Base-by-base conservation (phyloP, 2,113 vertebrate species). In the Atherinomorus stipes region DNA sequence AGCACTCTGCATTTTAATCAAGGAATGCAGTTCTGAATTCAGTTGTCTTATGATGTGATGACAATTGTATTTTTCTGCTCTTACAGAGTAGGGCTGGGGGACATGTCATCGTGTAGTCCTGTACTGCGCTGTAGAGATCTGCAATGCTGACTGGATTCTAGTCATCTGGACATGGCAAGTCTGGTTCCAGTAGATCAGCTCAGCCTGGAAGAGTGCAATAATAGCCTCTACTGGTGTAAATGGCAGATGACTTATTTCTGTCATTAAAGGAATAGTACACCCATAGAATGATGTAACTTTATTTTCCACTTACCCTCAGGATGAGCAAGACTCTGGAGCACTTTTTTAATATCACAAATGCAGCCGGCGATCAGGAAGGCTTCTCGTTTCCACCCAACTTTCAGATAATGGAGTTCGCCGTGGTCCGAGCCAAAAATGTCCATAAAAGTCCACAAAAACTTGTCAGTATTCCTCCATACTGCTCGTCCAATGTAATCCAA, bases 1-100 rank as follows among this genome's bases (percentile, higher is more conserved):
- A 64, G 70, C 64, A 45, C 63, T 47, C 76, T 80, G 74, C 45
- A 44, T 74, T 88, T 84, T 86, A 85, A 77, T 80, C 65, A 83
- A 65, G 82, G 61, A 8, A 50, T 74, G 73, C 70, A 62, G 62
- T 77, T 81, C 67, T 65, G 52, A 87, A 82, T 69, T 37, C 57
- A 77, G 67, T 74, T 49, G 71, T 66, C 56, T 83, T 72, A 64
- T 76, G 74, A 87, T 69, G 61, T 51, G 58, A 74, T 73, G 73
- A 76, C 71, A 60, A 75, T 52, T 78, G 59, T 49, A n/a, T 51
- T 69, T 78, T 25, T 42, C 37, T 42, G 16, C 44, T 56, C 60
- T 28, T 23, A 40, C 26, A 13, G 16, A 37, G 71, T 5, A 38
- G 19, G 66, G 40, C 11, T 64, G 16, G 12, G 1, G 31, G 38